phyloP scores from a whole-genome alignment of 2,113 vertebrate genomes.

The Crotalus helleri region DNA sequence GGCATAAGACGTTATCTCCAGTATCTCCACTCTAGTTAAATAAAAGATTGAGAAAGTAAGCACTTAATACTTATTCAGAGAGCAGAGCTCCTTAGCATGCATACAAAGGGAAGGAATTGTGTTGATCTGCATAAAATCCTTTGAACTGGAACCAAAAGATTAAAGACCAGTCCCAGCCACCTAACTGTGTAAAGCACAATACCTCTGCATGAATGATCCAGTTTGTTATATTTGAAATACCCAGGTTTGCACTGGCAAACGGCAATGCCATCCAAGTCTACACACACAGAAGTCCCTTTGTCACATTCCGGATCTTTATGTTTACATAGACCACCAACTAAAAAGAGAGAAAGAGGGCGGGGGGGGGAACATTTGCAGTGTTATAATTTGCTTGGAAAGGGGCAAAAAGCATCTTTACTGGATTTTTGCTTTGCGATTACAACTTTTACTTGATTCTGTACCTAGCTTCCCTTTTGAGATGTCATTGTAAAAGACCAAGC shows the following conservation, averaged over 20 bases:
- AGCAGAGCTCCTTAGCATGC: background rate
- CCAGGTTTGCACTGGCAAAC: conserved; percentile 86
- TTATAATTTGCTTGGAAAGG: background rate
- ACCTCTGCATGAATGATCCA: conserved; percentile 91
- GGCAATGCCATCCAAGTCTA: conserved; percentile 73
- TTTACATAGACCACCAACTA: conserved; percentile 84
- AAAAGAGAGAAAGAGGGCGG: background rate
- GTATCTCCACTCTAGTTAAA: conserved; percentile 27
- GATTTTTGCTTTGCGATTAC: background rate
- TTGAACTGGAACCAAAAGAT: background rate
- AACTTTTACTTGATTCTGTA: background rate
- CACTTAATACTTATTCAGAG: conserved; percentile 42
- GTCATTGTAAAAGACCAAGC: background rate
- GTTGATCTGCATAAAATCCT: background rate
- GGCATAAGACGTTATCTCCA: conserved; percentile 36
- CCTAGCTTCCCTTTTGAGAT: background rate
- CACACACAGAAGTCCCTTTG: conserved; percentile 81
- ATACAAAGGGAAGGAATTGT: background rate
- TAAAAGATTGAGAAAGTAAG: conserved; percentile 35
- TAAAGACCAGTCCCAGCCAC: background rate
- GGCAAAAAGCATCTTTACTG: background rate
- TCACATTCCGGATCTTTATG: conserved; percentile 82
- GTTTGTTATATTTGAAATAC: conserved; percentile 89
- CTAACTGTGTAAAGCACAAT: background rate
- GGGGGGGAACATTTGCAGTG: background rate